Conservation (phyloP, 2,888 invertebrate genomes). For the Carpatolechia fugitivella region DNA sequence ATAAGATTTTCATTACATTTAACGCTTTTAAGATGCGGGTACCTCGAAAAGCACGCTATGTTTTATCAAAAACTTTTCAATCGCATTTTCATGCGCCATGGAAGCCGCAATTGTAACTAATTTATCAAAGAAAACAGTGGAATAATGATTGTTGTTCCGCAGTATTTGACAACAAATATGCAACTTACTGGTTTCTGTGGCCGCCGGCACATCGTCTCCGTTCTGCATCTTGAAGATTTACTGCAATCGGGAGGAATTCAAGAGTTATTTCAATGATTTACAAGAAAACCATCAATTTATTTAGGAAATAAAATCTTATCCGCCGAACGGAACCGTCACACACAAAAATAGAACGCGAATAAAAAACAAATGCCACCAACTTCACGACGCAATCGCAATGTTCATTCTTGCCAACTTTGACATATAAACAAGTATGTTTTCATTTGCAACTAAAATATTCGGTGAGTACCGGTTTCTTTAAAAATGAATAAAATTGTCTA, state of each 20-base stretch:
- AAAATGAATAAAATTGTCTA: neutral
- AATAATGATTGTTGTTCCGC: slow-evolving; percentile 52
- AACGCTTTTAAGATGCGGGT: slow-evolving; percentile 49
- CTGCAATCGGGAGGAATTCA: slow-evolving; percentile 60
- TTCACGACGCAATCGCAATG: slow-evolving; percentile 37
- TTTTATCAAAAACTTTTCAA: slow-evolving; percentile 20
- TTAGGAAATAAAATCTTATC: slow-evolving; percentile 59
- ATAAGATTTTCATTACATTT: slow-evolving; percentile 29
- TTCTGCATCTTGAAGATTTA: slow-evolving; percentile 68
- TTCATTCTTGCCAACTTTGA: slow-evolving; percentile 33
- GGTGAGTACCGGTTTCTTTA: slow-evolving; percentile 2
- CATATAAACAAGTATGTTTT: slow-evolving; percentile 23
- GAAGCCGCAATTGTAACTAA: slow-evolving; percentile 33
- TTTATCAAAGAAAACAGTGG: slow-evolving; percentile 52
- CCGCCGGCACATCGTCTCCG: slow-evolving; percentile 66
- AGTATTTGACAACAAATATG: slow-evolving; percentile 58
- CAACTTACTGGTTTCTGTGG: slow-evolving; percentile 65
- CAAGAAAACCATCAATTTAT: slow-evolving; percentile 62
- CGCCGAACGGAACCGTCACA: slow-evolving; percentile 73
- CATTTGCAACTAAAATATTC: slow-evolving; percentile 10
- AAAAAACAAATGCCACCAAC: slow-evolving; percentile 72
- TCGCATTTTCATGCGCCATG: slow-evolving; percentile 25
- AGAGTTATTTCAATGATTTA: slow-evolving; percentile 51
- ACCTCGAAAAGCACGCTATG: slow-evolving; percentile 46
- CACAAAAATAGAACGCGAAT: slow-evolving; percentile 79